Percentiles rank a stretch among this genome's conserved stretches.
Conservation (phyloP, 1,140 invertebrate species). For the Bombus pascuorum region DNA sequence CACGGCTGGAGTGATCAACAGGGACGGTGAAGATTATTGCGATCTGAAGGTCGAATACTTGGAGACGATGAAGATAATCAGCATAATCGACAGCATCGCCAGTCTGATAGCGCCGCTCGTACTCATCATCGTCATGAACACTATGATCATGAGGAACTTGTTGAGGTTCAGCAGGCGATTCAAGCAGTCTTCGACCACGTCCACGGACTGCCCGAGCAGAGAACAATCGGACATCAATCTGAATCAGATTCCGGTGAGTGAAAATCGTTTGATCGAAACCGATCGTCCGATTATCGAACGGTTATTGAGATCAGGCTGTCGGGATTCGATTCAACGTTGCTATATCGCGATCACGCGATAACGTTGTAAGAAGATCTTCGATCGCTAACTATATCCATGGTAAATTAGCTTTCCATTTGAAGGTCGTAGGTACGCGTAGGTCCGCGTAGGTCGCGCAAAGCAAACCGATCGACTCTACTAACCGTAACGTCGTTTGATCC, state of each 20-base stretch:
- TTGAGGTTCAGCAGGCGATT: conserved; percentile 80
- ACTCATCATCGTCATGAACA: conserved; percentile 85
- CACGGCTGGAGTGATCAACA: conserved; percentile 77
- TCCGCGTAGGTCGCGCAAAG: too few species aligned
- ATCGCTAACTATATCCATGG: too few species aligned
- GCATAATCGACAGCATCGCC: conserved; percentile 83
- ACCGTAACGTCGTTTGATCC: too few species aligned
- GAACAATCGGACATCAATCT: conserved; percentile 79
- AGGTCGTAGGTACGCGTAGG: too few species aligned
- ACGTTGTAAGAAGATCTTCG: too few species aligned
- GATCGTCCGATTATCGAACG: not conserved
- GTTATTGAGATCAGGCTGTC: too few species aligned
- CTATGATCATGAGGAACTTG: conserved; percentile 83
- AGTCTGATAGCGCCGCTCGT: conserved; percentile 84
- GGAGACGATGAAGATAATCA: conserved; percentile 82
- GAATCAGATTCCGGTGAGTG: conserved; percentile 78
- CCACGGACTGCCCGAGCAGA: conserved; percentile 68
- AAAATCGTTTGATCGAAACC: not conserved
- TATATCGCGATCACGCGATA: too few species aligned
- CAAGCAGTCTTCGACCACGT: conserved; percentile 67
- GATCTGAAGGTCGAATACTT: conserved; percentile 79
- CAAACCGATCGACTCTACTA: too few species aligned
- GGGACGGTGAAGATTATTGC: conserved; percentile 79
- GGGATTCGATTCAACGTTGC: too few species aligned
- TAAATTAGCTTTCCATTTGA: accelerated